Base-by-base conservation (phyloP, 2,888 invertebrate species). In the Xanthorhoe designata region DNA sequence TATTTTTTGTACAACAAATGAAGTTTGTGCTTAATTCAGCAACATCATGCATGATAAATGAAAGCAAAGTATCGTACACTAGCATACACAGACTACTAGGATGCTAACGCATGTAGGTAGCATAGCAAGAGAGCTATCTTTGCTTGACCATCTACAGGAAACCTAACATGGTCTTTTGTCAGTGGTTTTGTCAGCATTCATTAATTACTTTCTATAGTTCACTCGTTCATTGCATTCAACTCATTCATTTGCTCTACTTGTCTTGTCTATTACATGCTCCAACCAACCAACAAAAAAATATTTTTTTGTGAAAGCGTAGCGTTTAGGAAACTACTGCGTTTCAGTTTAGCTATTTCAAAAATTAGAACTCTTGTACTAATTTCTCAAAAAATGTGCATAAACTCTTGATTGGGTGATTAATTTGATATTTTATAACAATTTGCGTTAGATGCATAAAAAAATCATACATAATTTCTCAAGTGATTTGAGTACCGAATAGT, bases 301-400 rank as follows among this genome's bases (percentile, higher is more conserved):
- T 80, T 85, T 86, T 63, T 87, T 89, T 90, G 90, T 91, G 91
- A 91, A 92, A 92, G 92, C 90, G 84, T 87, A 90, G 81, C 85
- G 81, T 85, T 74, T 80, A 83, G 77, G 78, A 78, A 84, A 80
- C 81, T 86, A 90, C 86, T 92, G 88, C 91, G 91, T 91, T 82
- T 87, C 80, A 85, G 73, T 80, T 83, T 74, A 82, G 78, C 75
- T 83, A 85, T 81, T 75, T 82, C 79, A 75, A 68, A 75, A 72
- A 76, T 80, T 78, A 83, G 79, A 81, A 80, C 76, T 76, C 51
- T 72, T 66, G 51, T 74, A 75, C 75, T 71, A 74, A 71, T 74
- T 80, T 79, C 77, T 75, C 74, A 87, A 91, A 92, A 89, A 83
- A 93, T 93, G 92, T 92, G 87, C 88, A 92, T 91, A 87, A 88